Conservation (phyloP, 2,113 vertebrate species). For the Hoplias malabaricus region DNA sequence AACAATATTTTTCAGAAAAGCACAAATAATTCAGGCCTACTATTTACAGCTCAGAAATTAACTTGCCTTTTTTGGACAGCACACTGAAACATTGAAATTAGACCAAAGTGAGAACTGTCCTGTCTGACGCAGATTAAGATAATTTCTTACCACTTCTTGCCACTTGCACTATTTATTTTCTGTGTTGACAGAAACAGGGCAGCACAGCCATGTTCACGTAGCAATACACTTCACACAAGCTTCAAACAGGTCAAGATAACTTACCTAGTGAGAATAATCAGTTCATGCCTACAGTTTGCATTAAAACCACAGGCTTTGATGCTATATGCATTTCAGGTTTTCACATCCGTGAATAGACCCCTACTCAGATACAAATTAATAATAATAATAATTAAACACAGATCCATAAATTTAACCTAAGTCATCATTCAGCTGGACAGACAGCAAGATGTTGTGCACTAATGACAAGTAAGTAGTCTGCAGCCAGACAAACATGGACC, state of each 20-base stretch:
- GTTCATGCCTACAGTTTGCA: neutral
- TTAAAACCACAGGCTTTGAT: neutral
- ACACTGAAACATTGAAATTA: neutral
- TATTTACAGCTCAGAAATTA: too few species aligned
- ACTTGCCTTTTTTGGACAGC: too few species aligned
- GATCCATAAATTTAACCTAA: too few species aligned
- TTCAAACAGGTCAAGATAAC: conserved; percentile 32
- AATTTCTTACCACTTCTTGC: conserved; percentile 29
- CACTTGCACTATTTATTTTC: conserved; percentile 40
- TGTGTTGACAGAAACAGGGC: conserved; percentile 44
- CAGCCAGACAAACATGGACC: too few species aligned
- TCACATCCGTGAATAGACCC: too few species aligned
- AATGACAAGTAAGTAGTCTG: too few species aligned
- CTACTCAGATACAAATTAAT: too few species aligned
- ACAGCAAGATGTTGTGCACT: too few species aligned
- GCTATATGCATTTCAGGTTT: neutral
- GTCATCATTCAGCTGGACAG: too few species aligned
- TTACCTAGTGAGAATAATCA: conserved; percentile 15
- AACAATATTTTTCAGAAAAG: too few species aligned
- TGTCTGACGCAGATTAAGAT: conserved; percentile 34
- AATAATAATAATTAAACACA: too few species aligned
- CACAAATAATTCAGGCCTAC: too few species aligned
- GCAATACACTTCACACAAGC: neutral
- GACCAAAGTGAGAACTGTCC: conserved; percentile 30
- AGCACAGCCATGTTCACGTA: neutral